Evolutionary conservation across 1,140 invertebrate genomes (phyloP).

Genomic region (Drosophila bocki): DNA sequence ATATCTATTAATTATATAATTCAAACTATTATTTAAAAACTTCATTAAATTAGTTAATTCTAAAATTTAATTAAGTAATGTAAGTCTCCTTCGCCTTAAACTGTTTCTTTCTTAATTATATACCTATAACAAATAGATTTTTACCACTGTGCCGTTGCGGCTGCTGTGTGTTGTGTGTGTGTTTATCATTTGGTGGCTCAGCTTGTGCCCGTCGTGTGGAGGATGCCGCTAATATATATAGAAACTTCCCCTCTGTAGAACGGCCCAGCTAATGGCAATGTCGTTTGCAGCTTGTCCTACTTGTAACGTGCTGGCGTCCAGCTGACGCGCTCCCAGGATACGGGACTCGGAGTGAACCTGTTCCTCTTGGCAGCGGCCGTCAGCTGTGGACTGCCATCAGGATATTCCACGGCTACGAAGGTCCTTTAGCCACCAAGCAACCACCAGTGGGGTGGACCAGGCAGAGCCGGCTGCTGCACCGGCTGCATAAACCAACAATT

Average conservation of each 20-base stretch:
- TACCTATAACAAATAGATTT: no score
- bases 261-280: conserved; percentile 68
- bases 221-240: conserved; percentile 79
- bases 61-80: no score
- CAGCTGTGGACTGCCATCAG: conserved; percentile 56
- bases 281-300: conserved; percentile 82
- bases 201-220: conserved; percentile 52
- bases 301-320: conserved; percentile 82
- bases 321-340: conserved; percentile 76
- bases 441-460: conserved; percentile 64
- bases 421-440: conserved; percentile 54
- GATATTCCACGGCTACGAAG: conserved; percentile 10
- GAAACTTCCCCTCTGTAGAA: conserved; percentile 26
- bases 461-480: conserved; percentile 65
- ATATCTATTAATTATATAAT: no score
- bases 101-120: no score
- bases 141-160: conserved; percentile 37
- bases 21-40: no score
- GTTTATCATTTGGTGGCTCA: conserved; percentile 68
- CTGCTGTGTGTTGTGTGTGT: conserved; percentile 39
- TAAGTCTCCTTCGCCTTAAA: no score
- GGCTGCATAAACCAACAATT: conserved; percentile 84
- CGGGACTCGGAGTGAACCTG: conserved; percentile 62
- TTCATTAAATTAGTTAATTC: no score
- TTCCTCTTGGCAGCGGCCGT: conserved; percentile 37